Percentiles rank a stretch among this genome's conserved stretches.
phyloP scores from a whole-genome alignment of 2,797 vertebrate genomes.

The Onychomys arenicola region DNA sequence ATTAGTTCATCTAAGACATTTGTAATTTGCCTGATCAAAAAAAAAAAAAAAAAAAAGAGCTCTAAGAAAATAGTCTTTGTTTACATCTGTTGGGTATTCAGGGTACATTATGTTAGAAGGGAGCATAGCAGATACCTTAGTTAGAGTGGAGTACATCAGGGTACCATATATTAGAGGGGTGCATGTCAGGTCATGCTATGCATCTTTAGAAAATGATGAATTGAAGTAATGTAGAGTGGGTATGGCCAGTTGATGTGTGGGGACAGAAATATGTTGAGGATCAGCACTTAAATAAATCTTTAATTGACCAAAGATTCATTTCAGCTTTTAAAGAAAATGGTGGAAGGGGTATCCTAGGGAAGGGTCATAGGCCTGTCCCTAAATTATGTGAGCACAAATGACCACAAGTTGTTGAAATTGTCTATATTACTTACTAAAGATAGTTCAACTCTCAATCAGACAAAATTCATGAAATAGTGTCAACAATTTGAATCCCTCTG shows the following conservation, averaged over 20 bases:
- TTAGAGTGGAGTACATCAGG: not conserved
- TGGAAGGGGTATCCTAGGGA: not conserved
- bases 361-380: not conserved
- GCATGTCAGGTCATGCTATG: not conserved
- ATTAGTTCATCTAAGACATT: conserved; percentile 38
- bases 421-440: not conserved
- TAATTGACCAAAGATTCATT: not conserved
- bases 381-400: not conserved
- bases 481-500: not conserved
- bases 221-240: not conserved
- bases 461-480: not conserved
- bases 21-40: conserved; percentile 23
- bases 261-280: not conserved
- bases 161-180: not conserved
- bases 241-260: not conserved
- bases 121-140: not conserved
- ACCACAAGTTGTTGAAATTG: not conserved
- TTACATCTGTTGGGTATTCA: not conserved
- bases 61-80: not conserved
- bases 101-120: not conserved
- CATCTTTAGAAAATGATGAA: not conserved
- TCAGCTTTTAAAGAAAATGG: not conserved
- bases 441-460: conserved; percentile 10
- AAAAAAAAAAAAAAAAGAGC: not conserved
- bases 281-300: not conserved